Evolutionary conservation across 2,888 invertebrate genomes (phyloP).

Genomic region (Antheraea assamensis): DNA sequence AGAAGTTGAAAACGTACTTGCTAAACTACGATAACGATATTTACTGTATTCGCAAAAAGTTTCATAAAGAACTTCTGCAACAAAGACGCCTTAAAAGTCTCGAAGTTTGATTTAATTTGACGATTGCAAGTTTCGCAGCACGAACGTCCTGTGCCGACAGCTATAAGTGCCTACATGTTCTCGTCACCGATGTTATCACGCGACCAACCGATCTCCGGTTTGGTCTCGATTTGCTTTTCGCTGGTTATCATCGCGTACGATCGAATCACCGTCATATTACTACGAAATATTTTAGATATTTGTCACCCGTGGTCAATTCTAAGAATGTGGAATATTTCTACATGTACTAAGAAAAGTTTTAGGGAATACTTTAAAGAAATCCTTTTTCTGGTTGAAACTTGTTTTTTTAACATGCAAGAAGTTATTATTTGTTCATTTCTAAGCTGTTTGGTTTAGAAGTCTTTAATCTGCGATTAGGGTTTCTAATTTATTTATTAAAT

Average conservation of each 20-base stretch:
- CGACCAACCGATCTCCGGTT: conserved; percentile 47
- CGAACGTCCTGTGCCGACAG: conserved; percentile 34
- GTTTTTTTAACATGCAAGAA: too few relatives aligned
- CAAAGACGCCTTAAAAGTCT: background rate
- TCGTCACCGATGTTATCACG: conserved; percentile 35
- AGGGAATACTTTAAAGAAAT: background rate
- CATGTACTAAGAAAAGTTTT: background rate
- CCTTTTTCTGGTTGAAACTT: background rate
- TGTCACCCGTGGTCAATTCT: background rate
- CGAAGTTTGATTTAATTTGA: conserved; percentile 9
- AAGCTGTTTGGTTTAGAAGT: too few relatives aligned
- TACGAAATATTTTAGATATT: background rate
- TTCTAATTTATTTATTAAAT: too few relatives aligned
- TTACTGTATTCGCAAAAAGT: conserved; percentile 8
- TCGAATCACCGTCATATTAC: background rate
- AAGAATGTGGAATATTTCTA: background rate
- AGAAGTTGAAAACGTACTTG: conserved; percentile 5
- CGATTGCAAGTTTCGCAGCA: conserved; percentile 36
- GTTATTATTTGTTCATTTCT: too few relatives aligned
- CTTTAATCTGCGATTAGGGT: too few relatives aligned
- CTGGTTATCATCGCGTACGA: background rate
- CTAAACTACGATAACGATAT: conserved; percentile 3
- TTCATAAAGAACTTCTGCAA: background rate
- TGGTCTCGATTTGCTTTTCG: conserved; percentile 30
- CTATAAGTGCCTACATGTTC: conserved; percentile 39